Evolutionary conservation across 2,113 vertebrate genomes (phyloP), one percentile per base, ranked within the genome.

Genomic region (Parotia lawesii): DNA sequence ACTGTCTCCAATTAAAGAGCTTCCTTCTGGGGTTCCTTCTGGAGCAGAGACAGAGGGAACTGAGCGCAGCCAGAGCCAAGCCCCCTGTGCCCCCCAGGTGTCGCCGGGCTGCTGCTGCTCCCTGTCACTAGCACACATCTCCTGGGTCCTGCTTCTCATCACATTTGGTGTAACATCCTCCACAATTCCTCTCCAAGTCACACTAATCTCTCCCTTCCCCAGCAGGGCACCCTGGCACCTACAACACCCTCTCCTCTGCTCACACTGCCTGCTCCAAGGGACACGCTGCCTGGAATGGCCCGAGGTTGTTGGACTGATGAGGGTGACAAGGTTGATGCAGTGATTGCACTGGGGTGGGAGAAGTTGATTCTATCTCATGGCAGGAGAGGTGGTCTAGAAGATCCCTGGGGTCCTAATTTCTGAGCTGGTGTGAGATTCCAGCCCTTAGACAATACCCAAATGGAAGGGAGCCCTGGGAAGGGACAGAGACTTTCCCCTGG

Each of bases 71-170:
- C 60, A 47, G 37, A 51, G 15, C 21, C 66, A 71, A 88, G 8
- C 38, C 22, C 20, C 7, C 48, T 15, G 16, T 18, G 24, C 15
- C 54, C 42, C 24, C 24, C 11, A 10, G n/a, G 5, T 44, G 51
- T 9, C 88, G 38, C 40, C 25, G 44, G 25, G 60, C 15, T 15
- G 28, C 23, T n/a, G 35, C 44, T 64, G 62, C 44, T 56, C 11
- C 69, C 72, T 21, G 15, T 9, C 7, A 6, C n/a, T 74, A 67
- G n/a, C 24, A n/a, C 17, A 13, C 12, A 6, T 12, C 42, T 37
- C 15, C 9, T 1, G 3, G 24, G 22, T 2, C 7, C 47, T 54
- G 15, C 4, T 67, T 20, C 13, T 73, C 5, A 0, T 38, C 13
- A 1, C 0, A 5, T 9, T 61, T 12, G 12, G 15, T 20, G 6